A percentile compares a stretch with the other conserved stretches of the same genome.
Evolutionary conservation across 2,888 invertebrate genomes (phyloP).

Genomic region (Hemicrepidius hirtus): DNA sequence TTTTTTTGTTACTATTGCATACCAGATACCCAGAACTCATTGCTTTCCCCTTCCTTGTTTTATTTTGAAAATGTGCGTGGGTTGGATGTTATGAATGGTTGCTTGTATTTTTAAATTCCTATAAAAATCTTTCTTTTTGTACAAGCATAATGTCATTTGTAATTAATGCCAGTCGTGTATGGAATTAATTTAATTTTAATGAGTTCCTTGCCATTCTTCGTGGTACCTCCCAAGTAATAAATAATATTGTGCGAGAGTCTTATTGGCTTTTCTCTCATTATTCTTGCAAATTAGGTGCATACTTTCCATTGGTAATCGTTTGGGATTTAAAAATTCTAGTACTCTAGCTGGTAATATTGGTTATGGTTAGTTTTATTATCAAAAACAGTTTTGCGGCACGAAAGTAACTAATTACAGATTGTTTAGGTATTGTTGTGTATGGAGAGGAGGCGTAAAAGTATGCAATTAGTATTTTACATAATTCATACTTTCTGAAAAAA

Average conservation of each 20-base stretch:
- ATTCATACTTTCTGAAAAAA: no score
- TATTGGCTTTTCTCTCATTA: not conserved
- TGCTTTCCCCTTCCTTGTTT: conserved; percentile 14
- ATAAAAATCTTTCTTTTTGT: not conserved
- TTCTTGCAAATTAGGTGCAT: not conserved
- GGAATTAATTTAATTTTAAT: conserved; percentile 37
- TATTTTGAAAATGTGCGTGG: conserved; percentile 17
- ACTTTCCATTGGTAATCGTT: not conserved
- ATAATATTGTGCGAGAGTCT: conserved; percentile 13
- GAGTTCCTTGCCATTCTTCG: conserved; percentile 14
- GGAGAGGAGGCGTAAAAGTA: no score
- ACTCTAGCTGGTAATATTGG: no score
- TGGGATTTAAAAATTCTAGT: no score
- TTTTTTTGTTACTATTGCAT: conserved; percentile 2
- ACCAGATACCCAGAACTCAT: not conserved
- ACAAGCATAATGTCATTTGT: conserved; percentile 9
- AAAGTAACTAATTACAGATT: no score
- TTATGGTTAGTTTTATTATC: no score
- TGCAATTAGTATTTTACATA: no score
- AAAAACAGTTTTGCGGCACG: no score
- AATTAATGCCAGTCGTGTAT: conserved; percentile 34
- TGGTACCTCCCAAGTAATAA: conserved; percentile 8
- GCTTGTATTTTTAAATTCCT: no score
- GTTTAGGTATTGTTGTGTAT: no score
- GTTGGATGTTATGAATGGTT: not conserved